Base-by-base conservation (phyloP, 2,113 vertebrate genomes). In the Eidolon helvum region DNA sequence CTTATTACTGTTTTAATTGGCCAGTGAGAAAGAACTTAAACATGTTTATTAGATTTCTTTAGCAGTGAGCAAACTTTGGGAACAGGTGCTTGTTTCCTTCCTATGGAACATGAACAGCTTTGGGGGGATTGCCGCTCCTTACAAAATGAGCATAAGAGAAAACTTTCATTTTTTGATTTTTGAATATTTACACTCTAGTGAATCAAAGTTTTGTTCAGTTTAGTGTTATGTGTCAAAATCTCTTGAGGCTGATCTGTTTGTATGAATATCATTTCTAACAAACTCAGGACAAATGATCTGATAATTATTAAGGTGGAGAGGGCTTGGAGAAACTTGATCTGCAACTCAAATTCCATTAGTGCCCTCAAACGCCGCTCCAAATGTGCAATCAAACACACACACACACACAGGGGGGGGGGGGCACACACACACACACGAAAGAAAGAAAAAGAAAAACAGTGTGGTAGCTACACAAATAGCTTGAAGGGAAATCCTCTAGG, bases 211-310 rank as follows among this genome's bases (percentile, higher is more conserved):
- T 85, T 83, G 8, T 50, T 83, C 33, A 74, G 12, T 75, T 63
- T 55, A 57, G 55, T 53, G 5, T 82, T 86, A 4, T 72, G 7
- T 79, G 40, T 61, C 12, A 69, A 0, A 38, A 33, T 90, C 28
- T 19, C 26, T 80, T 55, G 2, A 26, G 18, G 65, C 24, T 26
- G 14, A 68, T 61, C 45, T 89, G 1, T 82, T 83, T 68, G 40
- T 86, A 18, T 30, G 59, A 79, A 93, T 53, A 50, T n/a, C 28
- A 14, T 91, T 90, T 88, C 69, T 86, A 91, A 92, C n/a, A 88
- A 55, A 75, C 21, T 93, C 11, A 53, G 18, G 48, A 91, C 19
- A 38, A 50, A 40, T 30, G 35, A 11, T 63, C 21, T 61, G n/a
- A n/a, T 77, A 2, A 65, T 40, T 69, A 40, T 63, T 63, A 79